Evolutionary conservation across 1,140 invertebrate genomes (phyloP), one percentile per base, ranked within the genome.

Genomic region (Bombus soroeensis): DNA sequence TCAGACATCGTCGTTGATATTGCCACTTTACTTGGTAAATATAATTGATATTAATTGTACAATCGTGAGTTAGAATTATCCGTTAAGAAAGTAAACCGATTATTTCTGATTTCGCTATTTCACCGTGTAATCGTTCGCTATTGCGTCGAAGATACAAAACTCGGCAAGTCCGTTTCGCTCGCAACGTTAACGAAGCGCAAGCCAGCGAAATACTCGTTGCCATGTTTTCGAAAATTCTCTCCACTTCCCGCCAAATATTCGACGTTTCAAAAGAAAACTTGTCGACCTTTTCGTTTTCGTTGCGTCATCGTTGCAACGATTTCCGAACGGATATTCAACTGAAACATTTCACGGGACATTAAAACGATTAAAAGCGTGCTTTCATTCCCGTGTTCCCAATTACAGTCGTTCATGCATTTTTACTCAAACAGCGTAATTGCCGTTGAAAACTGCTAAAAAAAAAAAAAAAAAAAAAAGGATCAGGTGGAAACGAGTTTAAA

Each of bases 111-210:
- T 53, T 53, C 47, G 28, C 32, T 32, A 25, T 57, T 66, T 77
- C 32, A 22, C 5, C 32, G 32, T 74, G 32, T 59, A 59, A 80
- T 71, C 71, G 66, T 47, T 64, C 15, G 47, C 64, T 37, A 39
- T 13, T 15, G 28, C 8, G 32, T 28, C 18, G 25, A 37, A 43
- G 72, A 86, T 83, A 15, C 72, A 83, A 71, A 74, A 86, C 12
- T 76, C 3, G 37, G 47, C 72, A 76, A 82, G 70, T 86, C 37
- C 39, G 79, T 75, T 86, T 75, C 41, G 41, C 41, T 59, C 5
- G 37, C 28, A n/a, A 59, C 57, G 28, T n/a, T 5, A 28, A 15
- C 9, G 25, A 43, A 41, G 2, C 1, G 47, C 10, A 25, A 53
- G 9, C 37, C 3, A 6, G 34, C 34, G 32, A 22, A 15, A 68